Percentiles rank a stretch among this genome's conserved stretches.
phyloP scores from a whole-genome alignment of 2,888 invertebrate genomes.

The Cantharis flavilabris region DNA sequence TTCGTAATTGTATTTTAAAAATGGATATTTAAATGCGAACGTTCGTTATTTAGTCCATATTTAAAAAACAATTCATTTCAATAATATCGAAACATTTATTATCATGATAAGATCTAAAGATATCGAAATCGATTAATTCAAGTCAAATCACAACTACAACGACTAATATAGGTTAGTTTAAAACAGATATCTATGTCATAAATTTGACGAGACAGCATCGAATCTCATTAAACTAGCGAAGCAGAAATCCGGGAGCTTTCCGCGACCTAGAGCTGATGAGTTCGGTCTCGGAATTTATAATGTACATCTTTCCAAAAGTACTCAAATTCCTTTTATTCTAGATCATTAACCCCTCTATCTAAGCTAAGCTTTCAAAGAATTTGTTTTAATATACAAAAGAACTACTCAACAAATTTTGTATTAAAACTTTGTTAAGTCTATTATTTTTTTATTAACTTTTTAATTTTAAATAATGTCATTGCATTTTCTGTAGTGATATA shows the following conservation, averaged over 20 bases:
- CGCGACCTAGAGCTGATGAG: conserved; percentile 44
- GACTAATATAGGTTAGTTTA: conserved; percentile 42
- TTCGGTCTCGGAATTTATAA: conserved; percentile 49
- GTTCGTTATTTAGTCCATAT: not conserved
- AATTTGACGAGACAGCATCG: conserved; percentile 48
- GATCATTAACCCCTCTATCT: conserved; percentile 34
- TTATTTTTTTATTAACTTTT: not conserved
- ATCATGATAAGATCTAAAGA: not conserved
- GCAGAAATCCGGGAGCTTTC: conserved; percentile 47
- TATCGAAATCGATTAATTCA: not conserved
- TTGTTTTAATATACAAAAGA: conserved; percentile 12
- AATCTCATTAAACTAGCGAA: conserved; percentile 48
- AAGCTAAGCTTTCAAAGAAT: conserved; percentile 15
- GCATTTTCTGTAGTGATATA: not conserved
- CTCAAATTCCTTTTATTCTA: conserved; percentile 39
- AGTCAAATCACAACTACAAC: conserved; percentile 40
- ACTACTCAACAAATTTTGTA: not conserved
- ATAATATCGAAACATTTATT: not conserved
- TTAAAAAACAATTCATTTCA: not conserved
- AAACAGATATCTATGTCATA: conserved; percentile 43
- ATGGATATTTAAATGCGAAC: not conserved
- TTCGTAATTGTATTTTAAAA: not conserved
- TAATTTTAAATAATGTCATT: not conserved
- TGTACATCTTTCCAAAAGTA: conserved; percentile 45
- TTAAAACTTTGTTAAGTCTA: not conserved